Percentiles rank a stretch among this genome's conserved stretches.
Conservation (phyloP, 2,888 invertebrate species). For the Noctua janthina region DNA sequence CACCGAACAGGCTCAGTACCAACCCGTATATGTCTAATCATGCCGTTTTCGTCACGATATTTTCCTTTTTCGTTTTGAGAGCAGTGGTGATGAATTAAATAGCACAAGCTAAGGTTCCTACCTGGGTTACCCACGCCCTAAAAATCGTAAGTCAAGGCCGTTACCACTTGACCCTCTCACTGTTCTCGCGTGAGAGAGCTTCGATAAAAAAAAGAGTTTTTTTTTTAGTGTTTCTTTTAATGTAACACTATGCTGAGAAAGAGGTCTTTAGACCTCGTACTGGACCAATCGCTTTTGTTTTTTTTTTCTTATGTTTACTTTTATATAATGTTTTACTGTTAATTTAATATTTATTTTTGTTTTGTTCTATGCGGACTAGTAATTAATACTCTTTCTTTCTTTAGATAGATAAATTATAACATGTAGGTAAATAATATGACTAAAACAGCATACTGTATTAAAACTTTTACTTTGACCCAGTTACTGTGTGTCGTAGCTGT, state of each 20-base stretch:
- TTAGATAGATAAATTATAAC: not conserved
- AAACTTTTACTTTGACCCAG: not conserved
- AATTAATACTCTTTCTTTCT: too few species aligned
- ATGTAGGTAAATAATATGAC: not conserved
- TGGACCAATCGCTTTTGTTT: too few species aligned
- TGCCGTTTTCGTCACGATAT: not conserved
- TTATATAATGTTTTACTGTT: too few species aligned
- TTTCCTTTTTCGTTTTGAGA: not conserved
- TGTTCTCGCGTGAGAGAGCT: not conserved
- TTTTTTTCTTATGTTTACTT: too few species aligned
- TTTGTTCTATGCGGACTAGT: too few species aligned
- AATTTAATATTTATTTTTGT: too few species aligned
- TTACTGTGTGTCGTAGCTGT: not conserved
- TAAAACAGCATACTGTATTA: slow-evolving; percentile 10
- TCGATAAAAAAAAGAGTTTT: too few species aligned
- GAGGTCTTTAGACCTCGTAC: too few species aligned
- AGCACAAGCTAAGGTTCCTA: not conserved
- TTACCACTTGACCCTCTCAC: not conserved
- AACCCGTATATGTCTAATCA: not conserved
- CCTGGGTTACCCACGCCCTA: not conserved
- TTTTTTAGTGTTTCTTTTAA: too few species aligned
- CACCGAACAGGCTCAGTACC: not conserved
- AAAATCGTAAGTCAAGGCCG: not conserved
- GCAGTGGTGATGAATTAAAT: not conserved
- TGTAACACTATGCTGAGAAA: too few species aligned